Evolutionary conservation across 53 echinoderm and acorn worm species (phyloP), one percentile per base, ranked within the genome.

Genomic region (Echinometra lucunter): DNA sequence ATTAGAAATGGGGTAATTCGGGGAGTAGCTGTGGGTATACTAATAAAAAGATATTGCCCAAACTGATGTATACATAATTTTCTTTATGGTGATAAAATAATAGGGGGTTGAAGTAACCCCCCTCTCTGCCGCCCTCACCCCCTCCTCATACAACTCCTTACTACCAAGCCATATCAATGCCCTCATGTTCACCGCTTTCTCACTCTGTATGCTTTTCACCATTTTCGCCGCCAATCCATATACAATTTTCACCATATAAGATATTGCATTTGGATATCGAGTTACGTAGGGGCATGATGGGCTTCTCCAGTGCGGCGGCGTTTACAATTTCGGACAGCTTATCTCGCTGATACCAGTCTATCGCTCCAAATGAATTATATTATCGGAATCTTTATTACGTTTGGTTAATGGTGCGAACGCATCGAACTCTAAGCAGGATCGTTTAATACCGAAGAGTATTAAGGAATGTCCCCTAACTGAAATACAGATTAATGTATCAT

Each of bases 141-240:
- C 63, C 63, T 63, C 6, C 63, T 25, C 23, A 23, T 25, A 4
- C 63, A 7, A 4, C 25, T 63, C 63, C 25, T 25, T 13, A 17
- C 58, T 58, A 25, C 25, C 63, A 63, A 72, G 35, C 0, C 53
- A 1, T 4, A 63, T 63, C 7, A 63, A 63, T 56, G 63, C 16
- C 4, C 21, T 23, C 42, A 18, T 30, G 42, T 40, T 40, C 78
- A 23, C 38, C 21, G 21, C 19, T 42, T 42, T 4, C 42, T 78
- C 42, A 42, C 42, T 42, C 69, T 8, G 28, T 42, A 78, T 21
- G 38, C 78, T 42, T 78, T 78, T 19, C 78, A 42, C 78, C 42
- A 35, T 42, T 78, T 78, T 19, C 78, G 23, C 78, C 42, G 72
- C 42, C 78, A 78, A 78, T 78, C 78, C 78, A 78, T 78, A 42